Conservation (phyloP, 1,140 invertebrate species). For the Magallana angulata region DNA sequence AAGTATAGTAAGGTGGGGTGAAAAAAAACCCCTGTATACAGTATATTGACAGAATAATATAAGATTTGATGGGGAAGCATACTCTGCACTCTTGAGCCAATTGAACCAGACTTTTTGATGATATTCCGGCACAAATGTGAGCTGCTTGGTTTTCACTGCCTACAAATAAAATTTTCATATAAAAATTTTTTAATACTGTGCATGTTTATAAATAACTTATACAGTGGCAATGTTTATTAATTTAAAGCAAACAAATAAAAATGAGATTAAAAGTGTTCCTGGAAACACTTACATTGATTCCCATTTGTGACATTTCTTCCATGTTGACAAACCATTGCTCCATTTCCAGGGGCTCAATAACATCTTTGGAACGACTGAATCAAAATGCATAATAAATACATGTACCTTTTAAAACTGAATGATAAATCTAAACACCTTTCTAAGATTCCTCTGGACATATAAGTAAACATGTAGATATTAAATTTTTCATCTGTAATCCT, state of each 20-base stretch:
- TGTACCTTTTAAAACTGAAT: not conserved
- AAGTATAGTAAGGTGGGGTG: too few relatives aligned
- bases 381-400: constrained; percentile 14
- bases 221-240: too few relatives aligned
- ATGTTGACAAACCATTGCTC: constrained; percentile 94
- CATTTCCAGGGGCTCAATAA: constrained; percentile 97
- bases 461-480: too few relatives aligned
- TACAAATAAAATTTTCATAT: constrained; percentile 58
- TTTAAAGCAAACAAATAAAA: too few relatives aligned
- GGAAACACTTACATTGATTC: constrained; percentile 78
- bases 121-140: constrained; percentile 69
- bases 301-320: constrained; percentile 82
- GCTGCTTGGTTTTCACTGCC: constrained; percentile 88
- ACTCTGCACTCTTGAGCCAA: constrained; percentile 25
- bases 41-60: too few relatives aligned
- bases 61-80: not conserved
- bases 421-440: not conserved
- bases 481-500: too few relatives aligned
- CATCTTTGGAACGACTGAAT: constrained; percentile 93
- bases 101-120: constrained; percentile 69
- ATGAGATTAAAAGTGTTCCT: too few relatives aligned
- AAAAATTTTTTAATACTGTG: too few relatives aligned
- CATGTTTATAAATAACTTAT: too few relatives aligned
- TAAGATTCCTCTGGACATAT: too few relatives aligned
- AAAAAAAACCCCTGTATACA: too few relatives aligned